Evolutionary conservation across 1,140 invertebrate genomes (phyloP), one percentile per base, ranked within the genome.

Genomic region (Tetramorium alpestre): DNA sequence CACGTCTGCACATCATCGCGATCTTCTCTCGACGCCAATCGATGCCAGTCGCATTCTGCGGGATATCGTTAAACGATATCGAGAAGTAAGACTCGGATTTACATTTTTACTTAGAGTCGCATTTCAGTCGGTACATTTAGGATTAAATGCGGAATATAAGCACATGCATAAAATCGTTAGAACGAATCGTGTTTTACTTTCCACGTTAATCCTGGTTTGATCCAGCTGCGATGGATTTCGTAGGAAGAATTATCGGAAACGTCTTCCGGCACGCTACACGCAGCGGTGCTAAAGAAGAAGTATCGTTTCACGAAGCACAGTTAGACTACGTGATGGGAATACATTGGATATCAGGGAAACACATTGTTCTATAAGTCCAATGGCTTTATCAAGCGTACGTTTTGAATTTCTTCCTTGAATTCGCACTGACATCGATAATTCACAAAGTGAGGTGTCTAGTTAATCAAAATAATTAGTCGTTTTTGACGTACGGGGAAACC

Each of bases 391-490:
- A 41, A 62, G 54, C 16, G 25, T 58, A 47, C 33, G 38, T 18
- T 72, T 38, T n/a, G 16, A 33, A 54, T 69, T 70, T 73, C n/a
- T 58, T 60, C 4, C 41, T 16, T 25, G 25, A 38, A 5, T 7
- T 72, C 8, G 4, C 41, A 54, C n/a, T 28, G n/a, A 67, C 7
- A 25, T 4, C 78, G 54, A 80, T 49, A n/a, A 49, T 73, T 73
- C 18, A 8, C 51, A 13, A n/a, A 28, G 13, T 4, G 6, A 44
- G 67, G 7, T 49, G 25, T 3, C 51, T 41, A 65, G 44, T 62
- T 58, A 18, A 69, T 69, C n/a, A 44, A 86, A 88, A 78, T 69
- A 81, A 86, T 86, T 77, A 72, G 67, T 62, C 38, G 64, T 13
- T 64, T 41, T 49, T 18, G 25, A 88, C 49, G 72, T 16, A 56